Evolutionary conservation across 2,797 vertebrate genomes (phyloP).

Genomic region (Heliangelus exortis): DNA sequence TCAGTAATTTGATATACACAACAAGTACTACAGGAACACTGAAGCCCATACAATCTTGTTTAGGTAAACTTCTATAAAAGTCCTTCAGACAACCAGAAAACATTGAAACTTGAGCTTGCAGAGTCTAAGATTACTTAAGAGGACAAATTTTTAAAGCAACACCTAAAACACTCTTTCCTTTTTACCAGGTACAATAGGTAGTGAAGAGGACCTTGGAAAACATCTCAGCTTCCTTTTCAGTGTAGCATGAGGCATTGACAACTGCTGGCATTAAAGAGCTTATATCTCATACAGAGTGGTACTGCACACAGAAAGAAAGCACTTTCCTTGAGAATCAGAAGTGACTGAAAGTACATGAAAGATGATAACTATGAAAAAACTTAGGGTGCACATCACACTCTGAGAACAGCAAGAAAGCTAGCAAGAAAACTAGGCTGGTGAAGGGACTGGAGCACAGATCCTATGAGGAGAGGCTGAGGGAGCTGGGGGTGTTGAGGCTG

Average conservation of each 20-base stretch:
- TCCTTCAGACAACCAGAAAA: neutral
- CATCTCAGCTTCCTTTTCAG: neutral
- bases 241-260: neutral
- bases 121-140: neutral
- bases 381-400: neutral
- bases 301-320: neutral
- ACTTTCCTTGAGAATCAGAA: neutral
- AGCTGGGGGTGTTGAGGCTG: too few species aligned
- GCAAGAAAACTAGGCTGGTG: too few species aligned
- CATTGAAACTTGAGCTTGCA: neutral
- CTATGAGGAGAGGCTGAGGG: too few species aligned
- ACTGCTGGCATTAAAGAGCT: neutral
- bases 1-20: neutral
- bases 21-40: neutral
- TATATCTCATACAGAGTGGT: neutral
- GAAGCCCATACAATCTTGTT: neutral
- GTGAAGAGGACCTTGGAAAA: constrained; percentile 2
- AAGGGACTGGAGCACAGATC: too few species aligned
- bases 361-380: neutral
- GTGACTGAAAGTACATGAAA: neutral
- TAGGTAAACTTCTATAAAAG: neutral
- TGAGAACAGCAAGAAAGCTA: neutral
- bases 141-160: neutral
- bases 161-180: neutral
- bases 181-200: neutral